Conservation (phyloP, 2,113 vertebrate species). For the Cryptotis parvus region DNA sequence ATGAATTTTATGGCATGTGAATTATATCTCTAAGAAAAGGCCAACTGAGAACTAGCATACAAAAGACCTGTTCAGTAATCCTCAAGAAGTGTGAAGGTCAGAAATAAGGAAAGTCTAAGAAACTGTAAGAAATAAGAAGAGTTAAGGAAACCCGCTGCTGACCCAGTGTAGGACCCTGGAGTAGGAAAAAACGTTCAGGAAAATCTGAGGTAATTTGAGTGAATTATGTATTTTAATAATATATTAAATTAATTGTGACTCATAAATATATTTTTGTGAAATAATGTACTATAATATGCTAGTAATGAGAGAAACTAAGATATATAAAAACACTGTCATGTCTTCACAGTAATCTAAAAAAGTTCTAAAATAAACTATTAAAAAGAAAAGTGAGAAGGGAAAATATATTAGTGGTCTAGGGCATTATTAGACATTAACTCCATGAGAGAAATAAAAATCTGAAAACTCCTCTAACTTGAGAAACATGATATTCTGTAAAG, state of each 20-base stretch:
- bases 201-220: background rate
- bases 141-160: background rate
- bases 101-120: background rate
- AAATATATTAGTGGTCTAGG: background rate
- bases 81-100: background rate
- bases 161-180: background rate
- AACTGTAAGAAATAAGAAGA: constrained; percentile 1
- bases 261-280: background rate
- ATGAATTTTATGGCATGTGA: constrained; percentile 11
- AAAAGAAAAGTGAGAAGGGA: background rate
- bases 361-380: constrained; percentile 22
- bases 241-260: background rate
- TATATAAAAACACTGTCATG: background rate
- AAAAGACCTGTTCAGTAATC: constrained; percentile 25
- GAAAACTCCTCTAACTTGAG: constrained; percentile 2
- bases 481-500: background rate
- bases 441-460: constrained; percentile 1
- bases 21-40: constrained; percentile 23
- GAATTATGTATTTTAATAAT: background rate
- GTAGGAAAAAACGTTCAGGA: background rate
- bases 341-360: background rate
- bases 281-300: constrained; percentile 10
- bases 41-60: background rate
- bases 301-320: background rate
- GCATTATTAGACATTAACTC: constrained; percentile 27